phyloP scores from a whole-genome alignment of 1,140 invertebrate species.

The Penaeus chinensis region DNA sequence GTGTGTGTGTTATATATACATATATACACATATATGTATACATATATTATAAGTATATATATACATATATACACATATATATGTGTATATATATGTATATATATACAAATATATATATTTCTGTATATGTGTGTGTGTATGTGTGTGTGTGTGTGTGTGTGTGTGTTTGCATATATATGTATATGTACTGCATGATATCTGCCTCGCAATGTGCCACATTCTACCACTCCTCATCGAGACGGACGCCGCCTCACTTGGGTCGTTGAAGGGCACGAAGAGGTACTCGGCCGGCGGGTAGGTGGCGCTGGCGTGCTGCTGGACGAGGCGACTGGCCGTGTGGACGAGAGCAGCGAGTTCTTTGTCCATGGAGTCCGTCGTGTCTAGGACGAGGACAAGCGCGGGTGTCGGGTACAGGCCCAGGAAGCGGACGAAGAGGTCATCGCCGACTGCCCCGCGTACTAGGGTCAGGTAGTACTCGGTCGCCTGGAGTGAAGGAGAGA shows the following conservation, averaged over 20 bases:
- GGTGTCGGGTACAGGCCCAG: constrained; percentile 47
- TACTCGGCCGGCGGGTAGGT: constrained; percentile 45
- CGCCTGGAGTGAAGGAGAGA: constrained; percentile 18
- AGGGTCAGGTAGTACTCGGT: constrained; percentile 47
- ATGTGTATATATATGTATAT: too few species aligned
- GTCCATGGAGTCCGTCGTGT: constrained; percentile 52
- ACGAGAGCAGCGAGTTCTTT: constrained; percentile 34
- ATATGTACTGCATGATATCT: too few species aligned
- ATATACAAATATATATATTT: too few species aligned
- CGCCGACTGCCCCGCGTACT: constrained; percentile 35
- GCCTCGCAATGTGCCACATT: too few species aligned
- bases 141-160: too few species aligned
- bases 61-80: too few species aligned
- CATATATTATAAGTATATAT: too few species aligned
- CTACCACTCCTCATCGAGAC: too few species aligned
- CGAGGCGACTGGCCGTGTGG: constrained; percentile 17
- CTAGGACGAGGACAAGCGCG: constrained; percentile 46
- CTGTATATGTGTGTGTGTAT: too few species aligned
- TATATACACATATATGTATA: too few species aligned
- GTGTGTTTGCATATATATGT: too few species aligned
- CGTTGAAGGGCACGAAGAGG: constrained; percentile 53
- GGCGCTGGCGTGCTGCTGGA: not conserved
- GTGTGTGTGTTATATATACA: too few species aligned
- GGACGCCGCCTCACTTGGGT: constrained; percentile 37
- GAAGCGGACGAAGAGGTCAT: constrained; percentile 23